A percentile compares a stretch with the other conserved stretches of the same genome.
Evolutionary conservation across 2,113 vertebrate species (phyloP).

Genomic region (Tetrax tetrax): DNA sequence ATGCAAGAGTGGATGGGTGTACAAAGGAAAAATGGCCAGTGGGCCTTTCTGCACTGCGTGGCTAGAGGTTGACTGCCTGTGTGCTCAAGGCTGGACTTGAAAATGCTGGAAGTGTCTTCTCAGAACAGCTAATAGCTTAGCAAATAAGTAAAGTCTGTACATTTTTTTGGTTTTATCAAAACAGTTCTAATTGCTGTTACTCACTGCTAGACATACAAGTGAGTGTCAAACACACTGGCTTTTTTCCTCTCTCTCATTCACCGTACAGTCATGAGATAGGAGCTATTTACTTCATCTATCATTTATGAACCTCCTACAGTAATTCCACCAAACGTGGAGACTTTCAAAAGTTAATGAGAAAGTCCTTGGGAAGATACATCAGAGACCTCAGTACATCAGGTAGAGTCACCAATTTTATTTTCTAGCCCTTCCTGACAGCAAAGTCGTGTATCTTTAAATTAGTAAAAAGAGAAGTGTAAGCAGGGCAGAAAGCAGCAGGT

Average conservation of each 20-base stretch:
- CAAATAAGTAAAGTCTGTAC: not conserved
- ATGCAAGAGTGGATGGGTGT: not conserved
- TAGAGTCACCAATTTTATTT: not conserved
- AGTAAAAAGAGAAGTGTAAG: not conserved
- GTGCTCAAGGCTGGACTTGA: not conserved
- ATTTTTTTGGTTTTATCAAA: not conserved
- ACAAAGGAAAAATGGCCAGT: not conserved
- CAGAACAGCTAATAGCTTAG: not conserved
- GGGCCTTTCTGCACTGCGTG: not conserved
- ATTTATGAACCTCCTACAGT: not conserved
- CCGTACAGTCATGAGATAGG: not conserved
- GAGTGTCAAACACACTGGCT: not conserved
- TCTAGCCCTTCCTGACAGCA: not conserved
- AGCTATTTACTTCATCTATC: not conserved
- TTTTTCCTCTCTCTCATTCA: not conserved
- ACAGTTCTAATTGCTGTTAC: not conserved
- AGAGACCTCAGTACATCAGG: not conserved
- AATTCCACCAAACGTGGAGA: not conserved
- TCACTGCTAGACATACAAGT: not conserved
- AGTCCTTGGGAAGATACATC: not conserved
- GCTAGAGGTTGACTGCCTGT: not conserved
- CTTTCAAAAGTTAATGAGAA: constrained; percentile 43
- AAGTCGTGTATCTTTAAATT: not conserved
- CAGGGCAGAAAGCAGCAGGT: not conserved
- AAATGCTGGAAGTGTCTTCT: not conserved